Percentiles rank a stretch among this genome's conserved stretches.
These are phyloP conservation scores for Penaeus vannamei DNA, from an alignment of 1,140 invertebrate species.

Conservation along the genomic window DNA sequence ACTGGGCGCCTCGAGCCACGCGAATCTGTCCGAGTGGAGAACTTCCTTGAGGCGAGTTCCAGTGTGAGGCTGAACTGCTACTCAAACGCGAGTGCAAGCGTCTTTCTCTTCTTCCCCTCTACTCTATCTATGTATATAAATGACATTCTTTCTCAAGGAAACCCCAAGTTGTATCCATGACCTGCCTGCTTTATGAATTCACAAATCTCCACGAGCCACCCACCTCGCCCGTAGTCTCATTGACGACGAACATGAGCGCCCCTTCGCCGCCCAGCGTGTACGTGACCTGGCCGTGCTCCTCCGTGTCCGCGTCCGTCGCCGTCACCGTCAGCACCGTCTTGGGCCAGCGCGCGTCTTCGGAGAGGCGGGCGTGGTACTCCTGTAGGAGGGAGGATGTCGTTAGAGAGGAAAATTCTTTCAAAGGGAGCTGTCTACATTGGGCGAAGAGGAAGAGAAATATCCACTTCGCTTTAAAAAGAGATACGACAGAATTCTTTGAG, in stretches of 20 bases:
- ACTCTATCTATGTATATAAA: no score
- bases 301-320: conserved; percentile 82
- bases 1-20: conserved; percentile 79
- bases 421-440: no score
- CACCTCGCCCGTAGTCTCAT: conserved; percentile 77
- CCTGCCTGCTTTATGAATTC: no score
- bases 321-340: conserved; percentile 80
- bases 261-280: conserved; percentile 82
- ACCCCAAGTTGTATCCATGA: no score
- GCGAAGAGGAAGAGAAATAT: no score
- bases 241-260: conserved; percentile 80
- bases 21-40: conserved; percentile 69
- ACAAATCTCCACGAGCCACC: not conserved
- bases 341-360: conserved; percentile 75
- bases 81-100: no score
- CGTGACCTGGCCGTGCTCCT: conserved; percentile 79
- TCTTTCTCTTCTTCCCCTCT: no score
- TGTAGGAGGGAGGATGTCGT: conserved; percentile 68
- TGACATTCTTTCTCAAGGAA: no score
- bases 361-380: conserved; percentile 77
- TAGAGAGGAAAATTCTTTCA: not conserved
- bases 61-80: no score
- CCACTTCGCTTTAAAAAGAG: no score
- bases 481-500: no score
- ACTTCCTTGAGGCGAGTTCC: not conserved